These are phyloP conservation scores for Enteromius treurensis DNA, from an alignment of 2,797 vertebrate genomes.

Conservation along the genomic window DNA sequence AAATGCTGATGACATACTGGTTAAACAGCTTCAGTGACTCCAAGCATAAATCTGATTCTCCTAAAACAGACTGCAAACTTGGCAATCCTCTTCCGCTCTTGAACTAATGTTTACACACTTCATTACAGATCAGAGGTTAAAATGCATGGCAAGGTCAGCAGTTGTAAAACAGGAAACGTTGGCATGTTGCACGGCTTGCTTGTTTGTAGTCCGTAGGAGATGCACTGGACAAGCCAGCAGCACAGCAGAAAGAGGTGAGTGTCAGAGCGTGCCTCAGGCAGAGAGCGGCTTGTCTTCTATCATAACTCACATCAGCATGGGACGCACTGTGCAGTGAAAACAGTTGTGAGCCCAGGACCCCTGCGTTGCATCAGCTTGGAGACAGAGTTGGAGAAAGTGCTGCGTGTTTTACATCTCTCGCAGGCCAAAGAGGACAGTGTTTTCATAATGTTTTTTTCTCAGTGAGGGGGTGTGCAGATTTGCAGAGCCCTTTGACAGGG, in stretches of 20 bases:
- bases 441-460: conserved; percentile 50
- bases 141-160: conserved; percentile 12
- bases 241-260: conserved; percentile 17
- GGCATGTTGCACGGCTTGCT: conserved; percentile 3
- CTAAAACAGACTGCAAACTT: conserved; percentile 31
- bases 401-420: conserved; percentile 14
- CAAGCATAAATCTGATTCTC: conserved; percentile 15
- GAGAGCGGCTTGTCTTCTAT: conserved; percentile 20
- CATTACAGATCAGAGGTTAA: conserved; percentile 54
- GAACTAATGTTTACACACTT: conserved; percentile 56
- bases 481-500: conserved; percentile 41
- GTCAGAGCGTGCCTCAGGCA: conserved; percentile 18
- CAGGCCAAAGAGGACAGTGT: conserved; percentile 40
- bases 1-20: conserved; percentile 27
- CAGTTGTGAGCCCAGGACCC: conserved; percentile 15
- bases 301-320: conserved; percentile 36
- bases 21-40: conserved; percentile 22
- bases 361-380: conserved; percentile 8
- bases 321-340: conserved; percentile 16
- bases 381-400: neutral
- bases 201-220: conserved; percentile 34
- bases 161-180: conserved; percentile 21
- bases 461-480: conserved; percentile 25
- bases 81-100: conserved; percentile 38
- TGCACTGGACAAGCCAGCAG: conserved; percentile 7